Conservation (phyloP, 2,888 invertebrate genomes). For the Tachina grossa region DNA sequence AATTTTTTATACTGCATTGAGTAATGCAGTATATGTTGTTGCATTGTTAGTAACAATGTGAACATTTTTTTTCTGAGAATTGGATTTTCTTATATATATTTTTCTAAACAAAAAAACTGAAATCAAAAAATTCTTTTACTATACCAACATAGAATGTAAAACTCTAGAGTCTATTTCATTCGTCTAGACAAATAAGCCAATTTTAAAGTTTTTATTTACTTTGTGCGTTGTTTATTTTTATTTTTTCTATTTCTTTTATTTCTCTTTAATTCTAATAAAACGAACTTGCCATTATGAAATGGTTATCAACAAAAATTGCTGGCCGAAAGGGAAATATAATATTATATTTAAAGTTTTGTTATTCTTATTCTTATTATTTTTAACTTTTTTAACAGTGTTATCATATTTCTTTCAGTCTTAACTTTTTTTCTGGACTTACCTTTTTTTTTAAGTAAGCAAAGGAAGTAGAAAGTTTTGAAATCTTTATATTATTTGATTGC, state of each 20-base stretch:
- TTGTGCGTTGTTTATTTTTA: slow-evolving; percentile 11
- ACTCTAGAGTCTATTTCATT: slow-evolving; percentile 56
- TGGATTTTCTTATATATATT: too few species aligned
- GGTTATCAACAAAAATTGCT: slow-evolving; percentile 58
- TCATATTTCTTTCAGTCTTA: slow-evolving; percentile 37
- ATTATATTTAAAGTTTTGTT: slow-evolving; percentile 41
- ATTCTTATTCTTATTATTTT: slow-evolving; percentile 43
- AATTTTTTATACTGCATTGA: too few species aligned
- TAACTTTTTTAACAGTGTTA: slow-evolving; percentile 46
- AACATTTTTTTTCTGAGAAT: not conserved
- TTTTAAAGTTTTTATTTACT: slow-evolving; percentile 61
- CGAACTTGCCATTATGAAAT: slow-evolving; percentile 37
- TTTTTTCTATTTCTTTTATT: not conserved
- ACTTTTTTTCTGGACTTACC: slow-evolving; percentile 18
- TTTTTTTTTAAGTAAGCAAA: not conserved
- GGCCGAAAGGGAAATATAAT: slow-evolving; percentile 59
- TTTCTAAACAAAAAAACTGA: not conserved
- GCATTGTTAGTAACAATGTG: not conserved
- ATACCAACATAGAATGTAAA: slow-evolving; percentile 8
- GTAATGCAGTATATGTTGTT: too few species aligned
- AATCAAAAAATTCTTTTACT: slow-evolving; percentile 11
- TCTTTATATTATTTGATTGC: slow-evolving; percentile 44
- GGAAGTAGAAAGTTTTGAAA: slow-evolving; percentile 49
- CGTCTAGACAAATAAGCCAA: slow-evolving; percentile 67
- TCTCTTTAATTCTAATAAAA: not conserved